These are phyloP conservation scores for Sarcophaga carnaria DNA, from an alignment of 2,888 invertebrate species.

Conservation along the genomic window DNA sequence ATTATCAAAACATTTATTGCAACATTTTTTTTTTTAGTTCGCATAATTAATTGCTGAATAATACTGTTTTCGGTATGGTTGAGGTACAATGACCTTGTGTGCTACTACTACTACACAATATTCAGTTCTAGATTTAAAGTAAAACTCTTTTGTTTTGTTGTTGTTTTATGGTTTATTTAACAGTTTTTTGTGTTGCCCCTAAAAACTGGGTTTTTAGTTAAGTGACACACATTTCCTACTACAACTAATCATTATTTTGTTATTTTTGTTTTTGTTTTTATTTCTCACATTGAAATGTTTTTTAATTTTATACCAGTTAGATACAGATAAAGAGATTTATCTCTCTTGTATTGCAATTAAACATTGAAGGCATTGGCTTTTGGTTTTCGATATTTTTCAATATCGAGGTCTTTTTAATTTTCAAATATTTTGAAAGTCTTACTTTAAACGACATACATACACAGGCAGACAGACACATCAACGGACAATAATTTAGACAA, in stretches of 20 bases:
- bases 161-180: slow-evolving; percentile 1
- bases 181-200: no score
- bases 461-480: not conserved
- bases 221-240: slow-evolving; percentile 17
- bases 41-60: slow-evolving; percentile 28
- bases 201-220: slow-evolving; percentile 8
- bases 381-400: slow-evolving; percentile 48
- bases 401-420: slow-evolving; percentile 47
- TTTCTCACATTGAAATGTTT: slow-evolving; percentile 29
- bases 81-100: slow-evolving; percentile 37
- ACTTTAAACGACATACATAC: not conserved
- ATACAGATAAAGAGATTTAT: not conserved
- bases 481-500: not conserved
- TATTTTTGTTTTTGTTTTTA: not conserved
- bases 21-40: not conserved
- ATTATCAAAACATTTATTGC: slow-evolving; percentile 33
- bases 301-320: not conserved
- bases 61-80: not conserved
- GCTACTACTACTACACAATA: no score
- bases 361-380: slow-evolving; percentile 14
- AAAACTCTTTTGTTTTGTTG: not conserved
- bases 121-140: slow-evolving; percentile 24
- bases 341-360: slow-evolving; percentile 25
- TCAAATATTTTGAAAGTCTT: not conserved
- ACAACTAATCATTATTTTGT: slow-evolving; percentile 8